Percentiles rank a stretch among this genome's conserved stretches.
These are phyloP conservation scores for Erythrolamprus reginae DNA, from an alignment of 2,113 vertebrate genomes.

Conservation along the genomic window DNA sequence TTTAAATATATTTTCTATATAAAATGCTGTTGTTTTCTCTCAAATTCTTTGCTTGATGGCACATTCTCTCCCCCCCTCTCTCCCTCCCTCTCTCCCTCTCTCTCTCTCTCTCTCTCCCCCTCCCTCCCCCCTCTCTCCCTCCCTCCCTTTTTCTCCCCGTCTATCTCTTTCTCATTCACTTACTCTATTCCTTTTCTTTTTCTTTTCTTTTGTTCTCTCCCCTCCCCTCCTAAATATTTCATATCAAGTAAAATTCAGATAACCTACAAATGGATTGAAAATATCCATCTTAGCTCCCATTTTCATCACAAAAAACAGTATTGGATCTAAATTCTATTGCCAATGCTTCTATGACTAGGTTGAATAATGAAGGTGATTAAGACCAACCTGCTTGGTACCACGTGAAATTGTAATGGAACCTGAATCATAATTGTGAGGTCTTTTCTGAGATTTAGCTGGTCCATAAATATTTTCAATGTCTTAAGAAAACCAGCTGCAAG, in stretches of 20 bases:
- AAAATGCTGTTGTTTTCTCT: not conserved
- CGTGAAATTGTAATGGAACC: not conserved
- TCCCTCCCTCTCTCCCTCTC: too few species aligned
- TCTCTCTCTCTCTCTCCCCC: too few species aligned
- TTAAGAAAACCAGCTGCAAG: not conserved
- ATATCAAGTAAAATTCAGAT: not conserved
- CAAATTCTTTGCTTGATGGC: not conserved
- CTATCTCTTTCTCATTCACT: too few species aligned
- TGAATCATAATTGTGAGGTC: not conserved
- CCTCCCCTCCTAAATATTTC: not conserved
- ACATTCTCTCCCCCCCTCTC: not conserved
- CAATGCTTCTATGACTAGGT: not conserved
- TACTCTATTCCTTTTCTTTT: too few species aligned
- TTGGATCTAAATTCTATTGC: not conserved
- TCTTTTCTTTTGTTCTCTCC: rapidly evolving
- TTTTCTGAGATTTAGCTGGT: not conserved
- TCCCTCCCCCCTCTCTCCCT: too few species aligned
- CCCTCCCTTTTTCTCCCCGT: rapidly evolving
- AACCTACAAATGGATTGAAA: not conserved
- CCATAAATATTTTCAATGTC: not conserved
- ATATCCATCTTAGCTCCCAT: not conserved
- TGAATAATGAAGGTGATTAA: not conserved
- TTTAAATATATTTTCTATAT: not conserved
- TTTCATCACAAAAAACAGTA: not conserved
- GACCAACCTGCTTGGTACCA: not conserved